A percentile compares a stretch with the other conserved stretches of the same genome.
phyloP scores from a whole-genome alignment of 2,113 vertebrate species.

The Saimiri boliviensis region DNA sequence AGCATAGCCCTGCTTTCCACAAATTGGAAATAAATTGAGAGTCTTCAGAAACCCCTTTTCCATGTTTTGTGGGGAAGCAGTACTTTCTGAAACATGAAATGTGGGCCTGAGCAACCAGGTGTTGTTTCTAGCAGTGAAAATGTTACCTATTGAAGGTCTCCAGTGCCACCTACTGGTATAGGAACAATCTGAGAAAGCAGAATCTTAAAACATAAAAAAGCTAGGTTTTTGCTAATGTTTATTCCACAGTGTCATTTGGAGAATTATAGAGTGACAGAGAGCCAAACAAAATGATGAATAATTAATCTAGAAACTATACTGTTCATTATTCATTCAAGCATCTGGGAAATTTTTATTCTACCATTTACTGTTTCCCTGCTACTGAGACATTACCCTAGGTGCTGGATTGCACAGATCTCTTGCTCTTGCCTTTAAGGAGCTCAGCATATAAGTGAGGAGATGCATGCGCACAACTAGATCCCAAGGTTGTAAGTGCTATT shows the following conservation, averaged over 20 bases:
- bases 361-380: not conserved
- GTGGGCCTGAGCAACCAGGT: not conserved
- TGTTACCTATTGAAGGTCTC: not conserved
- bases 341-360: not conserved
- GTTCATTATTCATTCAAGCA: not conserved
- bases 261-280: not conserved
- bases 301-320: not conserved
- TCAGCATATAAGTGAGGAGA: not conserved
- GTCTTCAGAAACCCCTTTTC: not conserved
- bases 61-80: not conserved
- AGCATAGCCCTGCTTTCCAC: not conserved
- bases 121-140: not conserved
- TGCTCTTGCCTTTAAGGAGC: not conserved
- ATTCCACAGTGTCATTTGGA: not conserved
- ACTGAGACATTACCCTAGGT: not conserved
- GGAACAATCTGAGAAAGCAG: not conserved
- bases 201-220: not conserved
- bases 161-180: constrained; percentile 37
- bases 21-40: not conserved
- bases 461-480: not conserved
- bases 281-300: not conserved
- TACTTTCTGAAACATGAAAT: not conserved
- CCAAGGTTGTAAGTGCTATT: not conserved
- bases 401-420: not conserved
- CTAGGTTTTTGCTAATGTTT: not conserved